A percentile compares a stretch with the other conserved stretches of the same genome.
These are phyloP conservation scores for Calidris pugnax DNA, from an alignment of 2,113 vertebrate genomes.

Conservation along the genomic window DNA sequence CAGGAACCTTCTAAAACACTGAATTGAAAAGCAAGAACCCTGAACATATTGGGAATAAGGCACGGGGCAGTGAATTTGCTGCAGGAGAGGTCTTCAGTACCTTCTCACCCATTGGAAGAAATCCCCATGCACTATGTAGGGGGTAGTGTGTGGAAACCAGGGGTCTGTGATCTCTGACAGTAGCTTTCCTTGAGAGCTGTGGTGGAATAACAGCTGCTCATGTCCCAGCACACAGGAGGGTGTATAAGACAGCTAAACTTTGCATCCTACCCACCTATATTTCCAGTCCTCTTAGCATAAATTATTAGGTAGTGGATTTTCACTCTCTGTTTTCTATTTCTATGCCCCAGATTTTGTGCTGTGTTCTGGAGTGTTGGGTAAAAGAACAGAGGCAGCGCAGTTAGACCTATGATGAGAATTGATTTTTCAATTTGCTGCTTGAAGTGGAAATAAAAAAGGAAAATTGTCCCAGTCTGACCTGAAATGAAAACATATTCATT, in stretches of 20 bases:
- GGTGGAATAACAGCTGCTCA: neutral
- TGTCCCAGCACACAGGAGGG: neutral
- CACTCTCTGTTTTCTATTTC: neutral
- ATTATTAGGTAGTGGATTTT: neutral
- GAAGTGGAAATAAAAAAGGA: conserved; percentile 27
- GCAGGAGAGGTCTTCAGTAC: neutral
- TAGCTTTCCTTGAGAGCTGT: accelerated
- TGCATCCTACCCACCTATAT: neutral
- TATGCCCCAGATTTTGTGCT: neutral
- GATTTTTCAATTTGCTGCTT: conserved; percentile 37
- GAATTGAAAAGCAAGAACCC: neutral
- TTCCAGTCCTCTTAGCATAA: neutral
- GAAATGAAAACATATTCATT: neutral
- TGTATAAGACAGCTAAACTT: neutral
- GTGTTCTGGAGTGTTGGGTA: neutral
- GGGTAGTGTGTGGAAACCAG: neutral
- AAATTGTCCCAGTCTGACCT: neutral
- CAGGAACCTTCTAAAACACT: neutral
- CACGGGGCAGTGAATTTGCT: neutral
- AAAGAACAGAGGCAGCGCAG: neutral
- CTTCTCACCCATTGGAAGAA: neutral
- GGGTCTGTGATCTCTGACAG: neutral
- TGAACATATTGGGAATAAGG: neutral
- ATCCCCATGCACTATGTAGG: neutral
- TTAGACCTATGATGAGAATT: neutral